phyloP scores from a whole-genome alignment of 2,113 vertebrate genomes.

The Cervus canadensis region DNA sequence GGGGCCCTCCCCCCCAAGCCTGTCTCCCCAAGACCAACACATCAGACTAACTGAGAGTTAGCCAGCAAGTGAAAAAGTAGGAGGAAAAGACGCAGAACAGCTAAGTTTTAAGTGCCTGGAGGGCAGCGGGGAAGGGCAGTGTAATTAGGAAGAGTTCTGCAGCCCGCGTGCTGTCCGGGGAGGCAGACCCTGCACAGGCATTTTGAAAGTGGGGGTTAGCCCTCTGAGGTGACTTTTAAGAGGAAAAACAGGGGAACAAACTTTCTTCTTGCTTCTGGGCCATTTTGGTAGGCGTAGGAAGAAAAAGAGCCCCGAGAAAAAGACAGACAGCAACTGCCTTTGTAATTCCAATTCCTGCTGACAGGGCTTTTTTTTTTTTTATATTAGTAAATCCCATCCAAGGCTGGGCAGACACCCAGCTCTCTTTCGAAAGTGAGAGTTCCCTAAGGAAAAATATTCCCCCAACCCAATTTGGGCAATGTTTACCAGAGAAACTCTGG shows the following conservation, averaged over 20 bases:
- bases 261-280: background rate
- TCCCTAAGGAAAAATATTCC: constrained; percentile 33
- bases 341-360: constrained; percentile 25
- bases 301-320: background rate
- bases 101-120: background rate
- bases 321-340: background rate
- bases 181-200: background rate
- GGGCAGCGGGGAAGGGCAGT: background rate
- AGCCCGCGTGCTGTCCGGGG: fast-evolving
- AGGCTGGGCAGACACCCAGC: background rate
- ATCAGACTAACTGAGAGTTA: background rate
- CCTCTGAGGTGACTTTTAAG: background rate
- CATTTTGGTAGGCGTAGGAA: background rate
- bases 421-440: background rate
- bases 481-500: background rate
- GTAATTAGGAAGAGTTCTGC: background rate
- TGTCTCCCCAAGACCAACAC: background rate
- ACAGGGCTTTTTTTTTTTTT: background rate
- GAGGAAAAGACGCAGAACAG: background rate
- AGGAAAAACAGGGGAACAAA: background rate
- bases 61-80: background rate
- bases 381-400: background rate
- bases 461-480: background rate
- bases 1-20: background rate
- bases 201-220: background rate